A percentile compares a stretch with the other conserved stretches of the same genome.
These are phyloP conservation scores for Apostichopus leukothele DNA, from an alignment of 53 echinoderm and acorn worm species.

Conservation along the genomic window DNA sequence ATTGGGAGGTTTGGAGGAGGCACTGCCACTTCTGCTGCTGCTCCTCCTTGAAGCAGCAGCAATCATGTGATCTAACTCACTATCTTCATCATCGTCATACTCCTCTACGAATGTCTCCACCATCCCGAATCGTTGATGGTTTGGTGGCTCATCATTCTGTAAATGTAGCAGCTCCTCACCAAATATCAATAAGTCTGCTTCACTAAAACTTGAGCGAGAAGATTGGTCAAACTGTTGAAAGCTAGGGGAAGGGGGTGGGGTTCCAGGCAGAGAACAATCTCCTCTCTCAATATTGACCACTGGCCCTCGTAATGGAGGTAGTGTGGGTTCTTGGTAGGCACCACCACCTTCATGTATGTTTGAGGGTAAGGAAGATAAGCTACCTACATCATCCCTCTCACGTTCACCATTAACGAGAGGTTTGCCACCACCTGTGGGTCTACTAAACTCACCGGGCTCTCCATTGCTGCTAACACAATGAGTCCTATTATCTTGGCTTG, in stretches of 20 bases:
- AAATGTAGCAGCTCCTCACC: constrained; percentile 32
- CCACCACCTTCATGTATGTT: background rate
- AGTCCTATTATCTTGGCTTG: background rate
- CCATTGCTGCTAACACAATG: background rate
- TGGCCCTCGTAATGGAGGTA: constrained; percentile 11
- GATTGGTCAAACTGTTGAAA: constrained; percentile 22
- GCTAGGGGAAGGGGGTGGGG: constrained; percentile 19
- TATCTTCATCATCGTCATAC: constrained; percentile 30
- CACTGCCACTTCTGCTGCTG: constrained; percentile 71
- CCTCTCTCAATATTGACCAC: constrained; percentile 33
- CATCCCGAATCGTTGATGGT: constrained; percentile 18
- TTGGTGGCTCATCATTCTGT: background rate
- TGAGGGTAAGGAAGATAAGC: background rate
- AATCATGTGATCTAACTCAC: constrained; percentile 34
- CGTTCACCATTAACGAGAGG: background rate
- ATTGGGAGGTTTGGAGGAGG: constrained; percentile 75
- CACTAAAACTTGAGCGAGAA: constrained; percentile 34
- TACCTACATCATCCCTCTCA: background rate
- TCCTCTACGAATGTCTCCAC: constrained; percentile 43
- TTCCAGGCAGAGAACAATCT: constrained; percentile 10
- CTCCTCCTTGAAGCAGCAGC: constrained; percentile 21
- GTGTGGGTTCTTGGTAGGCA: background rate
- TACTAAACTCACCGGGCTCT: background rate
- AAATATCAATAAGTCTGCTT: constrained; percentile 34
- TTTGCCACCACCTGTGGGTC: background rate